Base-by-base conservation (phyloP, 1,140 invertebrate species). In the Nylanderia fulva region DNA sequence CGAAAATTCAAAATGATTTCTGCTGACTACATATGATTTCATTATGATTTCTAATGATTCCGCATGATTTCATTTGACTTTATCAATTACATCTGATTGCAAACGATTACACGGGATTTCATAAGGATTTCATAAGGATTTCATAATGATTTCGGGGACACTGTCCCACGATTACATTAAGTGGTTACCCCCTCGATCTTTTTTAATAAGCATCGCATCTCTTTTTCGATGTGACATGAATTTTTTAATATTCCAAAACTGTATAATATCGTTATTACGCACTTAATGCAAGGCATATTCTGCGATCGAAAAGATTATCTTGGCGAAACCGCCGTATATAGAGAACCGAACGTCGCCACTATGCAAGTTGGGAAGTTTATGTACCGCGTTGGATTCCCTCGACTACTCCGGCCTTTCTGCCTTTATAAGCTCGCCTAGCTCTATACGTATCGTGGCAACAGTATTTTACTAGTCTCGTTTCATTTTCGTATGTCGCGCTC, bases 381-480 rank as follows among this genome's bases (percentile, higher is more conserved):
- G 61, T 63, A 79, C 76, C 42, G 6, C 63, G 48, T 39, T 68
- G 76, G 63, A 79, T 79, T 56, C 63, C 45, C 56, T 21, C 21
- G 63, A 39, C 76, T 68, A 68, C 21, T 68, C 15, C 61, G 18
- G 29, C 29, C 76, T 68, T 66, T 79, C 61, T 52, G 33, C 33
- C 33, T 79, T 79, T 79, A 68, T 68, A 79, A 79, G 76, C 76
- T 68, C 48, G 36, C 76, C 21, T 18, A 18, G 27, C 45, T 48
- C 45, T 79, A 54, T 68, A 79, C 48, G 63, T 79, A 79, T 61
- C 61, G 45, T 33, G 63, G 63, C 61, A 79, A 33, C 48, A 56
- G 61, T 79, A 79, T 79, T 79, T 79, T 79, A 79, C 45, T 56
- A 54, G 56, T 79, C 76, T 54, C 63, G 52, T 79, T n/a, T 63